These are phyloP conservation scores for Ypsolopha scabrella DNA, from an alignment of 2,888 invertebrate genomes.

Conservation along the genomic window DNA sequence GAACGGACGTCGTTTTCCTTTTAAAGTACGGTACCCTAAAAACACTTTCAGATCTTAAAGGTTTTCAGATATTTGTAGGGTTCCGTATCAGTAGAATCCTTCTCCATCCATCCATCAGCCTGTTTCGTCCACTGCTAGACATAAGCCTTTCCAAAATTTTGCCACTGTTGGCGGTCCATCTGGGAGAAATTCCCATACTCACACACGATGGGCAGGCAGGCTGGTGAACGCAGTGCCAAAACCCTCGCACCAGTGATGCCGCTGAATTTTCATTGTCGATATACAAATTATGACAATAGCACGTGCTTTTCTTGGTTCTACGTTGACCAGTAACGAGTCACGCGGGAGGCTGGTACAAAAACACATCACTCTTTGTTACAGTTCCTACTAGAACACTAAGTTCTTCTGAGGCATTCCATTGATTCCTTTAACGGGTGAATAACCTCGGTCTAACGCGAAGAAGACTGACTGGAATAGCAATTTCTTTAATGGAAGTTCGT, in stretches of 20 bases:
- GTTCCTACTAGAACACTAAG: background rate
- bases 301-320: background rate
- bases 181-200: no score
- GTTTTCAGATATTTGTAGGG: background rate
- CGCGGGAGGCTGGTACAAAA: background rate
- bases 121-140: no score
- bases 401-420: constrained; percentile 23
- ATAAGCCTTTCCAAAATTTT: no score
- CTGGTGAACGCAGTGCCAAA: no score
- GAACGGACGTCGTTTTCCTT: no score
- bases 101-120: no score
- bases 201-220: no score
- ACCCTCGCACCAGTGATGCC: no score
- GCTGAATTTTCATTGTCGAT: no score
- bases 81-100: background rate
- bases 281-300: background rate
- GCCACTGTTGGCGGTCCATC: no score
- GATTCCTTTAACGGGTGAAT: constrained; percentile 56
- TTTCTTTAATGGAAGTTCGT: constrained; percentile 26
- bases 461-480: constrained; percentile 58
- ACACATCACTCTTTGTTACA: background rate
- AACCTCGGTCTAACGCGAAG: constrained; percentile 40
- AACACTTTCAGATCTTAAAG: no score
- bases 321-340: background rate
- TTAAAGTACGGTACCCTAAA: no score